Conservation (phyloP, 2,113 vertebrate species). For the Conger conger region DNA sequence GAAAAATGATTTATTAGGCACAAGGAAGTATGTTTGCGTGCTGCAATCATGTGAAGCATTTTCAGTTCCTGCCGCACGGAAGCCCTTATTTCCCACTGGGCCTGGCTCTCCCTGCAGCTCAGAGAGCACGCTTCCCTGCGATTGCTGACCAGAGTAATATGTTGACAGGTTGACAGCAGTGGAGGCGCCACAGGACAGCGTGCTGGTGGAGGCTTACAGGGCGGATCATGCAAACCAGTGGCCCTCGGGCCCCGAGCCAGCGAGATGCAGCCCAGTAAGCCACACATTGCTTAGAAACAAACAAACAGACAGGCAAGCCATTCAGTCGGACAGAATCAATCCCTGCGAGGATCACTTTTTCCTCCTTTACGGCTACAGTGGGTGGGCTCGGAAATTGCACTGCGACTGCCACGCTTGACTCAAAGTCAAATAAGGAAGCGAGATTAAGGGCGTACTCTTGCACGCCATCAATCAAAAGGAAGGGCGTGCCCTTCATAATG, state of each 20-base stretch:
- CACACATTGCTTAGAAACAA: conserved; percentile 19
- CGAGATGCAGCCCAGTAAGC: conserved; percentile 11
- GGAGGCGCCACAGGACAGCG: conserved; percentile 10
- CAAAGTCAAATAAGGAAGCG: neutral
- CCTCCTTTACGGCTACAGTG: neutral
- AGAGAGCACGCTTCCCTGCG: conserved; percentile 23
- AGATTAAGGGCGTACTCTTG: neutral
- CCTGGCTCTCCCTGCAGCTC: conserved; percentile 30
- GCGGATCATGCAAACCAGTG: conserved; percentile 19
- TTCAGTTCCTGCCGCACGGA: conserved; percentile 16
- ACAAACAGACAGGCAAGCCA: conserved; percentile 17
- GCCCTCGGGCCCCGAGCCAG: neutral
- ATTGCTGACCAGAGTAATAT: conserved; percentile 21
- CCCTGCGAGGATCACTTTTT: neutral
- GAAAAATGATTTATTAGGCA: neutral
- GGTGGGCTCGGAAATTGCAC: neutral
- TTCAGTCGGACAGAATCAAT: neutral
- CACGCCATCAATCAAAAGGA: neutral
- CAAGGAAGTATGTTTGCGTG: conserved; percentile 15
- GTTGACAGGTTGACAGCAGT: conserved; percentile 32
- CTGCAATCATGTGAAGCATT: conserved; percentile 40
- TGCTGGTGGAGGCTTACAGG: conserved; percentile 13
- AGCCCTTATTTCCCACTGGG: conserved; percentile 30
- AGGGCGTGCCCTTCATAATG: neutral
- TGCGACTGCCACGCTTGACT: neutral